Percentiles rank a stretch among this genome's conserved stretches.
Evolutionary conservation across 2,888 invertebrate species (phyloP).

Genomic region (Drosophila meridionalis): DNA sequence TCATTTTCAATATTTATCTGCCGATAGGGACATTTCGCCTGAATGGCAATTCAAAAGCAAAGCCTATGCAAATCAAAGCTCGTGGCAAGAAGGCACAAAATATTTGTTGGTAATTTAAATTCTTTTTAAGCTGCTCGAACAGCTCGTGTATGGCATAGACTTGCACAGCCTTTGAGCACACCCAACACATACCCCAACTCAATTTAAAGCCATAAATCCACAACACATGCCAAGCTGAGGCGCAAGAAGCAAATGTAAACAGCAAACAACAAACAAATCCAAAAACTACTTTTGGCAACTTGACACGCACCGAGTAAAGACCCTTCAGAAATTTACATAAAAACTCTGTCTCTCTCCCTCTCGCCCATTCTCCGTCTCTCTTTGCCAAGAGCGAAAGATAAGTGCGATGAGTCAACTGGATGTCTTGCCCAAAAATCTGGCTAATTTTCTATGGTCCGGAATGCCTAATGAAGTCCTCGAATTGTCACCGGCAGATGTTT

Average conservation of each 20-base stretch:
- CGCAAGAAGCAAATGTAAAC: slow-evolving; percentile 34
- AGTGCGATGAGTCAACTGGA: slow-evolving; percentile 1
- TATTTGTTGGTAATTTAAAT: slow-evolving; percentile 61
- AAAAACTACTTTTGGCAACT: slow-evolving; percentile 59
- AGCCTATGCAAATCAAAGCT: slow-evolving; percentile 37
- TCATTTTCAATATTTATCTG: neutral
- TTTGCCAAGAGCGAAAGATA: neutral
- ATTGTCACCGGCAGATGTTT: slow-evolving; percentile 41
- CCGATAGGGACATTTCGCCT: neutral
- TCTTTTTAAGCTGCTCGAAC: slow-evolving; percentile 47
- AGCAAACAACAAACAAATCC: slow-evolving; percentile 55
- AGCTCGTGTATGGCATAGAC: slow-evolving; percentile 34
- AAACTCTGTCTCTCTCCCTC: slow-evolving; percentile 1
- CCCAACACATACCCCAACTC: slow-evolving; percentile 43
- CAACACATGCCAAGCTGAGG: slow-evolving; percentile 51
- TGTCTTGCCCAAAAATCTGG: slow-evolving; percentile 25
- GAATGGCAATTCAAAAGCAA: slow-evolving; percentile 12
- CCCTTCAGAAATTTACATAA: slow-evolving; percentile 56
- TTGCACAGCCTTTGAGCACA: slow-evolving; percentile 53
- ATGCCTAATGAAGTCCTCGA: slow-evolving; percentile 56
- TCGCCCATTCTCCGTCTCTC: neutral
- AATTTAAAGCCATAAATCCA: slow-evolving; percentile 64
- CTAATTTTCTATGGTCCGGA: slow-evolving; percentile 54
- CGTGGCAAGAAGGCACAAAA: slow-evolving; percentile 26
- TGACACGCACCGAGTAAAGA: slow-evolving; percentile 41